A percentile compares a stretch with the other conserved stretches of the same genome.
Conservation (phyloP, 2,888 invertebrate species). For the Phorcus lineatus region DNA sequence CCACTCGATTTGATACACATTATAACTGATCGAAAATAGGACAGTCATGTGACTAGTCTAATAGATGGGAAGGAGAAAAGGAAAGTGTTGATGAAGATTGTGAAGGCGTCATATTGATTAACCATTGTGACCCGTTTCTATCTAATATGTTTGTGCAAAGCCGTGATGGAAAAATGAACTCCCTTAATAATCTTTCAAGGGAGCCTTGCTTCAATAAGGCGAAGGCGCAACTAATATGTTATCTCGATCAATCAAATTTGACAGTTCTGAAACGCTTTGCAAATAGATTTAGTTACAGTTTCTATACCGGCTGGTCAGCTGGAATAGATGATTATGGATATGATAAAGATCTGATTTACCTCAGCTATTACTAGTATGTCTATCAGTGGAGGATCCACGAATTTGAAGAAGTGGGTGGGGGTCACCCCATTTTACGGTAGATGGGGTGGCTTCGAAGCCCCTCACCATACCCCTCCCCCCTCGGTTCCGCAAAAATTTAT, state of each 20-base stretch:
- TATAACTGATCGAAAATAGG: too few species aligned
- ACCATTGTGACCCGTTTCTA: neutral
- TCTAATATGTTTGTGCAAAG: constrained; percentile 16
- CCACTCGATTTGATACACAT: too few species aligned
- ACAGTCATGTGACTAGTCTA: too few species aligned
- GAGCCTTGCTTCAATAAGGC: neutral
- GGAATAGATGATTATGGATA: constrained; percentile 15
- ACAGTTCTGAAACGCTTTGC: constrained; percentile 20
- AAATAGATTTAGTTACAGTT: constrained; percentile 26
- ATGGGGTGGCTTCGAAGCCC: too few species aligned
- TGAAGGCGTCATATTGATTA: neutral
- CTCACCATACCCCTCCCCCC: too few species aligned
- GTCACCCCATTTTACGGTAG: too few species aligned
- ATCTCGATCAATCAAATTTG: constrained; percentile 11
- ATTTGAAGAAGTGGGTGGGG: too few species aligned
- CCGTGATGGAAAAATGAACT: neutral
- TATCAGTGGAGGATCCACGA: neutral
- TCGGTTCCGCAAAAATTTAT: too few species aligned
- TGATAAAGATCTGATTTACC: neutral
- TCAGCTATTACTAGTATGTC: neutral
- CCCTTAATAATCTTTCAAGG: neutral
- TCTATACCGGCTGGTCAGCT: neutral
- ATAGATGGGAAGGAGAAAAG: neutral
- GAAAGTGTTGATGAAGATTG: neutral
- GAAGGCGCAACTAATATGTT: constrained; percentile 1